These are phyloP conservation scores for Hypsibius dujardini DNA, from an alignment of 1,140 invertebrate genomes.

Conservation along the genomic window DNA sequence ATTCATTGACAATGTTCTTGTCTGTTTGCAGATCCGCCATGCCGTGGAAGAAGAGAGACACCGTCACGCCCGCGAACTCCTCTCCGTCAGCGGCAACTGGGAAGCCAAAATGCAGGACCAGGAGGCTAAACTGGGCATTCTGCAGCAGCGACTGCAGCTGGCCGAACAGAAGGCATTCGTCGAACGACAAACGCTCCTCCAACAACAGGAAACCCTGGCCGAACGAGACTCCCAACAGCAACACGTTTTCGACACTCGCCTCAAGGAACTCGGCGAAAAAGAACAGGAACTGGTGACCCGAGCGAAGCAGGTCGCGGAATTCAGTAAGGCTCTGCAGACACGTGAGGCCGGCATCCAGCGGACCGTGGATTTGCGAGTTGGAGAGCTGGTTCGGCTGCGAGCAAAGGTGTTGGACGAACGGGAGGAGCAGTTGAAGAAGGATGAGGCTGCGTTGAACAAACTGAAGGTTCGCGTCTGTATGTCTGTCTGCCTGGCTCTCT, in stretches of 20 bases:
- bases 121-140: neutral
- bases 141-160: neutral
- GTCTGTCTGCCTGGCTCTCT: too few relatives aligned
- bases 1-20: too few relatives aligned
- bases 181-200: neutral
- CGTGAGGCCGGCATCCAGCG: neutral
- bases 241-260: neutral
- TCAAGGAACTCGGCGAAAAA: neutral
- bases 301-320: slow-evolving; percentile 2
- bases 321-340: neutral
- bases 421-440: slow-evolving; percentile 10
- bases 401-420: neutral
- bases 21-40: too few relatives aligned
- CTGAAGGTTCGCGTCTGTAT: neutral
- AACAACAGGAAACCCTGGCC: neutral
- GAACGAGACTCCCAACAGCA: neutral
- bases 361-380: neutral
- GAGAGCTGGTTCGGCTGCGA: neutral
- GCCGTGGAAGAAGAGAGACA: neutral
- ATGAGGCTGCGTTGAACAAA: neutral
- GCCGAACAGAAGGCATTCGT: neutral
- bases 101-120: slow-evolving; percentile 13
- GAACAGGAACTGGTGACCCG: neutral
- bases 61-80: slow-evolving; percentile 6
- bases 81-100: neutral